These are phyloP conservation scores for Cybosia mesomella DNA, from an alignment of 2,888 invertebrate species.

Conservation along the genomic window DNA sequence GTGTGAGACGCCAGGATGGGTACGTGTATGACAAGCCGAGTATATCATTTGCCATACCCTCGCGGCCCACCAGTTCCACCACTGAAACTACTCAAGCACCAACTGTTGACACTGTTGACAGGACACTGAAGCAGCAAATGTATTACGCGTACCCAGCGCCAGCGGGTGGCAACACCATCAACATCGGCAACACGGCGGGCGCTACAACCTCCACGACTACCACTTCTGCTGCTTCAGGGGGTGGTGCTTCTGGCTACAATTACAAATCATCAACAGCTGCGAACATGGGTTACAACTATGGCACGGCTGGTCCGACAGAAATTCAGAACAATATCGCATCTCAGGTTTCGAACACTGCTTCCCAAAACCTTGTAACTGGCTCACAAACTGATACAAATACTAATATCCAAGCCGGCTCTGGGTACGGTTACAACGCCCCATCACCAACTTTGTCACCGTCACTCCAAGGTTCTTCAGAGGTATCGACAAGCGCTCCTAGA, in stretches of 20 bases:
- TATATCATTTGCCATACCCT: conserved; percentile 77
- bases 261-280: conserved; percentile 33
- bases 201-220: conserved; percentile 36
- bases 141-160: conserved; percentile 80
- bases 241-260: conserved; percentile 35
- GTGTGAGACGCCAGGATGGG: conserved; percentile 76
- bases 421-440: conserved; percentile 54
- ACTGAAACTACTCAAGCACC: conserved; percentile 71
- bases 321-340: conserved; percentile 22
- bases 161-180: conserved; percentile 57
- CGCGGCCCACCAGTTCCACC: conserved; percentile 58
- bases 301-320: conserved; percentile 27
- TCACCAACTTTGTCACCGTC: conserved; percentile 38
- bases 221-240: conserved; percentile 11
- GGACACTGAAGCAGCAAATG: conserved; percentile 77
- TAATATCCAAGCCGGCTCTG: conserved; percentile 37
- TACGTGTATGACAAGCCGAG: conserved; percentile 79
- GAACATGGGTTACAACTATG: conserved; percentile 59
- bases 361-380: conserved; percentile 24
- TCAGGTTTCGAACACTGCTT: conserved; percentile 33
- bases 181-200: conserved; percentile 60
- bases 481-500: conserved; percentile 73
- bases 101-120: conserved; percentile 76
- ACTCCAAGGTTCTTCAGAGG: conserved; percentile 37
- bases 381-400: conserved; percentile 22